Conservation (phyloP, 2,113 vertebrate species). For the Gavialis gangeticus region DNA sequence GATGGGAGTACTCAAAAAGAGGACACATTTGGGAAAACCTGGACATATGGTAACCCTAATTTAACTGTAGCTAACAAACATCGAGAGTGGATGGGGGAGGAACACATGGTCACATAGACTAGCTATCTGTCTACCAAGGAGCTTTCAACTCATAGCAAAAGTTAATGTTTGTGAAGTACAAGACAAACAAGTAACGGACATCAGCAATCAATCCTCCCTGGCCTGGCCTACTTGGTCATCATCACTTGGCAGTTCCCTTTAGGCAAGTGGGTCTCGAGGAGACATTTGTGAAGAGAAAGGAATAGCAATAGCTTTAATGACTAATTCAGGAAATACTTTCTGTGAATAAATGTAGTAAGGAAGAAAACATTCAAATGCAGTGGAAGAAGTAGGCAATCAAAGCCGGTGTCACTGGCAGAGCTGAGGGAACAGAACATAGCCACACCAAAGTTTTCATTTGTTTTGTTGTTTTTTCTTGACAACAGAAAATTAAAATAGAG, state of each 20-base stretch:
- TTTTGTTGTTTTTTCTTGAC: too few species aligned
- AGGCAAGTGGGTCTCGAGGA: slow-evolving; percentile 5
- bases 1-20: too few species aligned
- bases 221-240: slow-evolving; percentile 5
- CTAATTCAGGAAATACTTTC: neutral
- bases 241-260: neutral
- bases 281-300: neutral
- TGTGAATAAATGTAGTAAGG: slow-evolving; percentile 9
- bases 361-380: neutral
- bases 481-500: too few species aligned
- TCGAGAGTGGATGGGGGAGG: rapidly evolving
- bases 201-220: neutral
- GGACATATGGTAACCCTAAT: too few species aligned
- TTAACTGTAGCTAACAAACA: neutral
- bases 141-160: slow-evolving; percentile 17
- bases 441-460: neutral
- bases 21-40: too few species aligned
- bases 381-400: neutral
- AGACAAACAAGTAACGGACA: neutral
- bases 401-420: neutral
- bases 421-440: neutral
- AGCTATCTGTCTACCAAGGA: slow-evolving; percentile 53
- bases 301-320: neutral
- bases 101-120: neutral
- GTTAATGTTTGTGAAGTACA: neutral